A percentile compares a stretch with the other conserved stretches of the same genome.
Evolutionary conservation across 2,113 vertebrate species (phyloP).

Genomic region (Microcebus griseorufus): DNA sequence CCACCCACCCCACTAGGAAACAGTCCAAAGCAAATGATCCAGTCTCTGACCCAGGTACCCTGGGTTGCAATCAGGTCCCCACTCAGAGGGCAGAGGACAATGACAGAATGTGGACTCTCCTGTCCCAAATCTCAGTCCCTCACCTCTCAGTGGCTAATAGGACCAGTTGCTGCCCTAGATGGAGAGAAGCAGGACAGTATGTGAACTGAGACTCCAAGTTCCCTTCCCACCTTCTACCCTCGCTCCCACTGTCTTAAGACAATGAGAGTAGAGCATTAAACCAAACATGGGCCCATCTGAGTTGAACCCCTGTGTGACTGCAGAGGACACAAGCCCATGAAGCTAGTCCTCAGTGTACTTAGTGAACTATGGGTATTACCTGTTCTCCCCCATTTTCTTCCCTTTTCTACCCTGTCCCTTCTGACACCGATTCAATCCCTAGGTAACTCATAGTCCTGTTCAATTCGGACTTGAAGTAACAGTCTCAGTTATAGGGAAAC

Average conservation of each 20-base stretch:
- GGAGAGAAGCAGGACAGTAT: neutral
- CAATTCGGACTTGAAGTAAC: neutral
- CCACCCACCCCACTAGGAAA: neutral
- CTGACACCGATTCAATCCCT: neutral
- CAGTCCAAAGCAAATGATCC: neutral
- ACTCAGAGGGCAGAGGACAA: neutral
- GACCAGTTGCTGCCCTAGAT: neutral
- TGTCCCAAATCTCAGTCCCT: fast-evolving
- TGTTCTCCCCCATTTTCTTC: neutral
- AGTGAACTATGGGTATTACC: neutral
- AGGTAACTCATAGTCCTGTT: neutral
- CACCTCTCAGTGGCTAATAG: fast-evolving
- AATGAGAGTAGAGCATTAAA: neutral
- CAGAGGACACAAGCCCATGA: neutral
- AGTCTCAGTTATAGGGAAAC: neutral
- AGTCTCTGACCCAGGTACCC: neutral
- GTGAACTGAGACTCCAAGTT: neutral
- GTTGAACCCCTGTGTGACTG: neutral
- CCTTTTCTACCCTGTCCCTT: fast-evolving
- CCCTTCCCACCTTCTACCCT: fast-evolving
- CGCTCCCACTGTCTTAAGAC: neutral
- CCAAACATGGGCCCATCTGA: neutral
- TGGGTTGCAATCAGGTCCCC: fast-evolving
- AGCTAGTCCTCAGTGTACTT: neutral
- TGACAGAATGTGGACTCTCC: neutral